A percentile compares a stretch with the other conserved stretches of the same genome.
These are phyloP conservation scores for Micromesistius poutassou DNA, from an alignment of 2,797 vertebrate species.

Conservation along the genomic window DNA sequence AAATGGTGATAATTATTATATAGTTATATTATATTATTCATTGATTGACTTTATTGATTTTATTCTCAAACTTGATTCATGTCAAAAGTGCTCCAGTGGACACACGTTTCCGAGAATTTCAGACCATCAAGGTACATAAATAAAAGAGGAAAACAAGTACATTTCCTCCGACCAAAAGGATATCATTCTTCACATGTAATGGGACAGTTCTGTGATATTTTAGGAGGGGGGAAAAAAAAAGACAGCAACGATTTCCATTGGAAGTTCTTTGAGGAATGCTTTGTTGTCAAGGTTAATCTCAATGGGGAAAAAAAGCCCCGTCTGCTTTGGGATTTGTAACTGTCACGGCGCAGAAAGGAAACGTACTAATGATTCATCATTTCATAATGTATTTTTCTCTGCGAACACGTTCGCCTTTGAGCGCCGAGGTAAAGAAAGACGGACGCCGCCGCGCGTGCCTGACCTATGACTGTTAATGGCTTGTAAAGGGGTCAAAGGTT, in stretches of 20 bases:
- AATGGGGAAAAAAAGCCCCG: slow-evolving; percentile 7
- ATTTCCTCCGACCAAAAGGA: slow-evolving; percentile 41
- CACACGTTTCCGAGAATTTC: slow-evolving; percentile 4
- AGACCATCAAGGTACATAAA: slow-evolving; percentile 14
- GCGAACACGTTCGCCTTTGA: slow-evolving; percentile 34
- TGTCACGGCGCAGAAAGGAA: slow-evolving; percentile 59
- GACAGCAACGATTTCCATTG: slow-evolving; percentile 43
- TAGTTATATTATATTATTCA: background rate
- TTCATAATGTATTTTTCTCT: slow-evolving; percentile 46
- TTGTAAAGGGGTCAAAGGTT: slow-evolving; percentile 76
- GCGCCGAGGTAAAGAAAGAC: slow-evolving; percentile 31
- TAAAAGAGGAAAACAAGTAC: slow-evolving; percentile 16
- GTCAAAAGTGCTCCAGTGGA: background rate
- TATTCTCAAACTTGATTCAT: background rate
- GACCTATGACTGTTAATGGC: slow-evolving; percentile 74
- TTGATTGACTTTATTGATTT: background rate
- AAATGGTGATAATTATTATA: too few relatives aligned
- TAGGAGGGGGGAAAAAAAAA: slow-evolving; percentile 37
- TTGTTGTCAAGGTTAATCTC: slow-evolving; percentile 66
- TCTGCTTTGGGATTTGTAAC: slow-evolving; percentile 52
- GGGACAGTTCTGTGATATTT: slow-evolving; percentile 57
- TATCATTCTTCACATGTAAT: slow-evolving; percentile 55
- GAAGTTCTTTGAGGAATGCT: slow-evolving; percentile 56
- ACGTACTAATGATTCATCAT: slow-evolving; percentile 59
- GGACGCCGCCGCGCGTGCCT: slow-evolving; percentile 46